These are phyloP conservation scores for Daphoenositta chrysoptera DNA, from an alignment of 2,113 vertebrate genomes.

Conservation along the genomic window DNA sequence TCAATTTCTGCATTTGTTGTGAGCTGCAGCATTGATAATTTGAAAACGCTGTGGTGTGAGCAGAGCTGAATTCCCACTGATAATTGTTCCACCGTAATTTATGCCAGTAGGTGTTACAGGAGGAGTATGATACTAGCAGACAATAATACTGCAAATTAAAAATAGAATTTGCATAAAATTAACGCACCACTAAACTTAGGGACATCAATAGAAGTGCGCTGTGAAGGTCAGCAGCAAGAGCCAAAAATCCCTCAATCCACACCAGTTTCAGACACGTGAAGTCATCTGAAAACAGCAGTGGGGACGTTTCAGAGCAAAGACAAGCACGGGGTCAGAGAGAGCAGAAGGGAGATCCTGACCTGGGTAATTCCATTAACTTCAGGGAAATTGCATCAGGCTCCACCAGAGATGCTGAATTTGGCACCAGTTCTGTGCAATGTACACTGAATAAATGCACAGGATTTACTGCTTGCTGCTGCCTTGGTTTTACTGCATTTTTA, in stretches of 20 bases:
- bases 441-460: neutral
- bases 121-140: neutral
- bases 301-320: neutral
- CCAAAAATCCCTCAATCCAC: neutral
- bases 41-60: neutral
- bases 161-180: neutral
- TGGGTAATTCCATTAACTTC: conserved; percentile 12
- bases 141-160: neutral
- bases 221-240: neutral
- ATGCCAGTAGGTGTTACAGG: neutral
- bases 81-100: neutral
- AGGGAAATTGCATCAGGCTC: conserved; percentile 5
- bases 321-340: neutral
- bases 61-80: neutral
- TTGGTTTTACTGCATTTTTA: neutral
- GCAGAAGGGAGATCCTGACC: neutral
- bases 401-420: neutral
- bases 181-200: neutral
- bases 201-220: neutral
- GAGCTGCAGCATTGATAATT: neutral
- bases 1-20: neutral
- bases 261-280: fast-evolving
- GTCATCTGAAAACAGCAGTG: neutral
- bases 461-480: neutral
- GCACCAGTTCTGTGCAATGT: neutral